Conservation (phyloP, 2,113 vertebrate genomes). For the Brachypodius melanocephalos region DNA sequence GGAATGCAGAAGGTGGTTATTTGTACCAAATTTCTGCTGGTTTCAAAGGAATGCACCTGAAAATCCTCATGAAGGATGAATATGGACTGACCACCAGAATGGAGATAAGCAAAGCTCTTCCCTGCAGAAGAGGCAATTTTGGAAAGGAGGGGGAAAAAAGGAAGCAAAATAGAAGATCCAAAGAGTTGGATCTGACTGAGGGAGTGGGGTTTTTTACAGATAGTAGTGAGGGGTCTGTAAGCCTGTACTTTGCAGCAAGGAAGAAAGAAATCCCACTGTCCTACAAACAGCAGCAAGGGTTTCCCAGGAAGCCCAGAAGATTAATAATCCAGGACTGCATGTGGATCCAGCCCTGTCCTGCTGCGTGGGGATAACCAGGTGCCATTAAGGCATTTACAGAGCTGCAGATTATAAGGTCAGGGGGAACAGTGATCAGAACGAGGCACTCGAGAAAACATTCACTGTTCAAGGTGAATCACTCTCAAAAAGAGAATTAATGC, state of each 20-base stretch:
- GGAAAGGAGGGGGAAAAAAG: accelerated
- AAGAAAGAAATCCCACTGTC: background rate
- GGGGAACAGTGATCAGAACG: background rate
- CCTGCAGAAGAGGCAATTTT: background rate
- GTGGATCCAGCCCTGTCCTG: background rate
- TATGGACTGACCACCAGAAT: background rate
- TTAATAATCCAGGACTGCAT: background rate
- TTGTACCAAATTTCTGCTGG: background rate
- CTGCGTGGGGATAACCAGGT: background rate
- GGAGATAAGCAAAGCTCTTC: background rate
- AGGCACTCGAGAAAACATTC: background rate
- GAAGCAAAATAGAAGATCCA: background rate
- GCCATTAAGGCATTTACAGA: conserved; percentile 27
- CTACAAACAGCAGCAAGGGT: background rate
- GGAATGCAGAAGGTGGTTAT: background rate
- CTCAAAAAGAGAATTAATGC: background rate
- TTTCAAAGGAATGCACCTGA: background rate
- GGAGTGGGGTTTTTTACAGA: background rate
- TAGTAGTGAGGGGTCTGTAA: background rate
- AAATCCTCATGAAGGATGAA: background rate
- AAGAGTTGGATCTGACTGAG: background rate
- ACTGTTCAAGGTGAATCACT: conserved; percentile 1
- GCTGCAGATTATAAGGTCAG: background rate
- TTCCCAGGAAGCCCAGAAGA: background rate
- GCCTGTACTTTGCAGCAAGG: background rate